Evolutionary conservation across 92 coral and sea anemone genomes (phyloP).

Genomic region (Umimayanthus chanpuru): DNA sequence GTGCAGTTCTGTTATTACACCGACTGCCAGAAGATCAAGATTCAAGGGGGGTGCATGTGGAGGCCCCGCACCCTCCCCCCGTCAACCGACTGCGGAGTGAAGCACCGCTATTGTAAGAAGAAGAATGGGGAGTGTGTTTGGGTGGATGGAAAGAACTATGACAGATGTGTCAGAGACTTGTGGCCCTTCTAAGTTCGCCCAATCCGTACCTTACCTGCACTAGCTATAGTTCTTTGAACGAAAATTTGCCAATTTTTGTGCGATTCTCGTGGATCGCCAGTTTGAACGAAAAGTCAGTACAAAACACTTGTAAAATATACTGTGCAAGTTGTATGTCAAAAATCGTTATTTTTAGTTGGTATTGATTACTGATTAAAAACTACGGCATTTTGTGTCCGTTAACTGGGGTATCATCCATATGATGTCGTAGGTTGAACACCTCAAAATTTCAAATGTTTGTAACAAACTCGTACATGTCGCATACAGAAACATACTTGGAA

Average conservation of each 20-base stretch:
- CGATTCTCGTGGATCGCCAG: not conserved
- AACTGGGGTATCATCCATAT: not conserved
- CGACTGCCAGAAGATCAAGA: slow-evolving; percentile 45
- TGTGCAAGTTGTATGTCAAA: not conserved
- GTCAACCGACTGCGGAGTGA: slow-evolving; percentile 58
- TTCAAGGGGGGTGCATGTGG: slow-evolving; percentile 46
- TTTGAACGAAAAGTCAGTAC: not conserved
- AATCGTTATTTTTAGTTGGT: not conserved
- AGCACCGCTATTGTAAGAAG: slow-evolving; percentile 46
- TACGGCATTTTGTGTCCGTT: not conserved
- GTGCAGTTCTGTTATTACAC: slow-evolving; percentile 56
- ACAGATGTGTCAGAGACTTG: slow-evolving; percentile 46
- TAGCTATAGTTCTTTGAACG: not conserved
- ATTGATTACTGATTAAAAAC: not conserved
- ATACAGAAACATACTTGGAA: too few relatives aligned
- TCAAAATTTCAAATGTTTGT: not conserved
- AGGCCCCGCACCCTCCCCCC: slow-evolving; percentile 44
- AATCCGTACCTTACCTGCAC: not conserved
- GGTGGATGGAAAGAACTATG: slow-evolving; percentile 46
- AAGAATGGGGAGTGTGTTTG: slow-evolving; percentile 44
- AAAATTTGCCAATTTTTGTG: not conserved
- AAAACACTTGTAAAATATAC: not conserved
- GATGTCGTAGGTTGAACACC: not conserved
- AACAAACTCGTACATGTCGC: not conserved
- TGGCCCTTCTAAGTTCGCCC: slow-evolving; percentile 34